Conservation (phyloP, 1,140 invertebrate species). For the Drosophila eugracilis region DNA sequence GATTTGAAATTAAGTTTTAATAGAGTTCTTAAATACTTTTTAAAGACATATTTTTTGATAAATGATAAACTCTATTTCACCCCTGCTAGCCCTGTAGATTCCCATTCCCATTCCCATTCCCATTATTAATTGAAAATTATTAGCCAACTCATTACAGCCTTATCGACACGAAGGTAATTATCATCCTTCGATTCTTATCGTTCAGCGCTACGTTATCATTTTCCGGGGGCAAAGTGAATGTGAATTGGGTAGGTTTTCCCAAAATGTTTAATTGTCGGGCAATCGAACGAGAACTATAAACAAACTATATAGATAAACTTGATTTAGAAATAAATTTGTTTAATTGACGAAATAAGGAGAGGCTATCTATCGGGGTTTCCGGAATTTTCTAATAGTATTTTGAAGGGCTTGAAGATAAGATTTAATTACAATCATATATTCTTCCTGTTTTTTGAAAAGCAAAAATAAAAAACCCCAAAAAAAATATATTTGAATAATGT, state of each 20-base stretch:
- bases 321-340: not conserved
- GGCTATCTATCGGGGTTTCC: not conserved
- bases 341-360: not conserved
- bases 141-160: conserved; percentile 1
- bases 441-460: too few species aligned
- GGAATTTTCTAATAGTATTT: not conserved
- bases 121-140: not conserved
- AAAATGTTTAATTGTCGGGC: conserved; percentile 11
- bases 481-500: not conserved
- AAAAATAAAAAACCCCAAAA: too few species aligned
- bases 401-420: not conserved
- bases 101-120: not conserved
- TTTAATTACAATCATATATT: not conserved
- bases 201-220: conserved; percentile 4
- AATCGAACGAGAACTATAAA: not conserved
- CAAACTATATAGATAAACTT: not conserved
- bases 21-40: too few species aligned
- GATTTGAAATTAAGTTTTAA: too few species aligned
- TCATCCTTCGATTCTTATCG: conserved; percentile 23
- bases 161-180: conserved; percentile 13
- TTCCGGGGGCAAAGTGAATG: not conserved
- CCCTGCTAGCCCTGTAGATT: not conserved
- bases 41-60: too few species aligned
- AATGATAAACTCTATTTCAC: not conserved
- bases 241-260: conserved; percentile 36